Base-by-base conservation (phyloP, 2,888 invertebrate species). In the Beris morrisii region DNA sequence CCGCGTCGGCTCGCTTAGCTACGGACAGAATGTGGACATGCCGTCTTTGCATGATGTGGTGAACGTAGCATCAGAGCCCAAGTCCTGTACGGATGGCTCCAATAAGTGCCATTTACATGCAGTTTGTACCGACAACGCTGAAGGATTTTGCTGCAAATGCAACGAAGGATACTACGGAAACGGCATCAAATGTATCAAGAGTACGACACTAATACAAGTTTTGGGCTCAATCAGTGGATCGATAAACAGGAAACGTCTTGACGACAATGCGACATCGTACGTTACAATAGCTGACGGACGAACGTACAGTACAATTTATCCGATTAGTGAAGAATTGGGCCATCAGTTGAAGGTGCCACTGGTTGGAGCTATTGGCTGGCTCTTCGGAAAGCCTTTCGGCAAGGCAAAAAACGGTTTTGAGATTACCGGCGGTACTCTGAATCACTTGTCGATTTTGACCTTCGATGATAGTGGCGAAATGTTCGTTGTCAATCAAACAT, bases 61-160 rank as follows among this genome's bases (percentile, higher is more conserved):
- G n/a, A n/a, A n/a, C n/a, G n/a, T n/a, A n/a, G n/a, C n/a, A n/a
- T 22, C 22, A 22, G 22, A 22, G 22, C 22, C 22, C n/a, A n/a
- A n/a, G 48, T 84, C 84, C 9, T 90, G 90, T 72, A 82, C 84
- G 4, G 84, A 85, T 50, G 88, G 87, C 64, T 84, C 88, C 6
- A 86, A 87, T 48, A 85, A 86, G 52, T 97, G 97, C 75, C 92
- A 95, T 76, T 85, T 86, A 52, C 87, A 90, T 73, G 94, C 95
- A 0, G 84, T 84, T 64, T 97, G 97, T 78, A 82, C 88, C 5
- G 95, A 97, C 78, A 90, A 89, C 74, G 84, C 86, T 58, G 84
- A 84, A 43, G 97, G 97, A 7, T 95, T 91, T 77, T 98, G 97
- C 76, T 99, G 98, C 78, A 83, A 86, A 70, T 98, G 98, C 77